These are phyloP conservation scores for Muricea muricata DNA, from an alignment of 92 coral and sea anemone genomes.

Conservation along the genomic window DNA sequence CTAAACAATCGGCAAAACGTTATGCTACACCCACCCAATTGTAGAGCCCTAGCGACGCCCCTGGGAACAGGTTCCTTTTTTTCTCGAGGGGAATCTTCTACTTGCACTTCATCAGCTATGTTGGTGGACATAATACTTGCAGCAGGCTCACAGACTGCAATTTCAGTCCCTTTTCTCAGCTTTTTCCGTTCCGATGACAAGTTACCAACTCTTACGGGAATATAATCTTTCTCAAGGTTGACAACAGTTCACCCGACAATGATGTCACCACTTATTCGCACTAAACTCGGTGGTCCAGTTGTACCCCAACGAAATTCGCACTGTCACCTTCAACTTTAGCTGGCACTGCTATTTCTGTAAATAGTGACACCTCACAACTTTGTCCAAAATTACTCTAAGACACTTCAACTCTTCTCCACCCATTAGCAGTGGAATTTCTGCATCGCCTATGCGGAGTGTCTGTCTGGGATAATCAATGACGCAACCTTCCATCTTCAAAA, in stretches of 20 bases:
- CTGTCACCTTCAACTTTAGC: conserved; percentile 11
- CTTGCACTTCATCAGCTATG: neutral
- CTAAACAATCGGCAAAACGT: too few relatives aligned
- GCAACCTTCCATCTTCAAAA: conserved; percentile 35
- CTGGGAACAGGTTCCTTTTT: too few relatives aligned
- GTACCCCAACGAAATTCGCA: conserved; percentile 5
- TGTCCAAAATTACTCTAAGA: conserved; percentile 41
- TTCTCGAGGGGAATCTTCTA: too few relatives aligned
- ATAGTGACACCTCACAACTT: conserved; percentile 17
- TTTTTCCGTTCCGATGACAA: neutral
- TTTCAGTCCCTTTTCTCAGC: neutral
- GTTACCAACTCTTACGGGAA: conserved; percentile 59
- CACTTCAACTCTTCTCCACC: conserved; percentile 6
- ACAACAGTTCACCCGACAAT: conserved; percentile 62
- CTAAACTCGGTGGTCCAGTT: conserved; percentile 33
- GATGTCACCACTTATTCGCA: conserved; percentile 7
- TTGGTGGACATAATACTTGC: neutral
- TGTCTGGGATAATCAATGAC: conserved; percentile 17
- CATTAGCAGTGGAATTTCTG: neutral
- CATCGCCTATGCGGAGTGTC: neutral
- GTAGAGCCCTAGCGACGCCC: too few relatives aligned
- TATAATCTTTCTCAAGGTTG: conserved; percentile 34
- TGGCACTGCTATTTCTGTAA: conserved; percentile 48
- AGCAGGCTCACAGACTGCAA: conserved; percentile 3
- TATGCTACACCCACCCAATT: too few relatives aligned